Base-by-base conservation (phyloP, 2,888 invertebrate species). In the Philereme vetulata region DNA sequence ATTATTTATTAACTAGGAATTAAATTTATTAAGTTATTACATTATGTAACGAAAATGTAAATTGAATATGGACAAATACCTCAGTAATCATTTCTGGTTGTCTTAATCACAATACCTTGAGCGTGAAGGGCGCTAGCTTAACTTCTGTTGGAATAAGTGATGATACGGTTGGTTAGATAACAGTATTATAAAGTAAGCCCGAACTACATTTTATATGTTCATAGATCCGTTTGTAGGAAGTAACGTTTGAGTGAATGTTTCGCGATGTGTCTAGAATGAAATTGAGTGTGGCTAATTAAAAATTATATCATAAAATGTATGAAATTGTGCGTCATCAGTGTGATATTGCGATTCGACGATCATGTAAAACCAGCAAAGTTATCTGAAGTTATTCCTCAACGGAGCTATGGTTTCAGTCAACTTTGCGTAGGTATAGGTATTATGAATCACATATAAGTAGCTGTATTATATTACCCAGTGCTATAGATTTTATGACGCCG, bases 1-100 rank as follows among this genome's bases (percentile, higher is more conserved):
- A 85, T 86, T 88, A 86, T 88, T 90, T 88, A 88, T 88, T 87
- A 78, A 83, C 77, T 86, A 88, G 86, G 56, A 75, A 76, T 72
- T 77, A 86, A 88, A 84, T 87, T 86, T 82, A 88, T 85, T 84
- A 82, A 82, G 83, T 85, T 82, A 81, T 80, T 78, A 80, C 73
- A 72, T 76, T 72, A 72, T 78, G 45, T 74, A 74, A 76, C 76
- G 68, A 63, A 51, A 62, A 55, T 62, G 51, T 67, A 62, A 68
- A 67, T 72, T 71, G 78, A 77, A 77, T 80, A 80, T 76, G 78
- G 77, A 77, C 78, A 72, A 78, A 72, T 84, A 84, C 85, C 84
- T 82, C 82, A 78, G 70, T 72, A 72, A 76, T 75, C 73, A 70
- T 74, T 71, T 72, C 70, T 76, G 81, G 76, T 81, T 78, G 80